Base-by-base conservation (phyloP, 2,888 invertebrate species). In the Nemotelus pantherinus region DNA sequence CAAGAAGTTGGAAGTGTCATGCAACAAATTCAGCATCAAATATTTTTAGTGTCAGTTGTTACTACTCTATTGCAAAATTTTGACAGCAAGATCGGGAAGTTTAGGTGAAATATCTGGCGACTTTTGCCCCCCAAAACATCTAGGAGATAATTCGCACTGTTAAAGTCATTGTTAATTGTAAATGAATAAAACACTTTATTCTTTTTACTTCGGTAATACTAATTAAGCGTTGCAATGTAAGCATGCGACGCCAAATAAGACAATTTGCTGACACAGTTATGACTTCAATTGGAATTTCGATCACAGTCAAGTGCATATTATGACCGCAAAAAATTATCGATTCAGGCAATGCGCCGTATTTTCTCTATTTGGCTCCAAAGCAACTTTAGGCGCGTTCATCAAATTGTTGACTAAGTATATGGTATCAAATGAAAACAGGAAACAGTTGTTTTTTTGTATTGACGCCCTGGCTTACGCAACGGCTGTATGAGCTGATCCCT, bases 241-340 rank as follows among this genome's bases (percentile, higher is more conserved):
- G 10, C 47, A n/a, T 70, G 70, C 43, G 53, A 4, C 55, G n/a
- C 47, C 50, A 10, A 64, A 44, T 64, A 44, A 67, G 7, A 43
- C 3, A 55, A 70, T 43, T n/a, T 55, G 55, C 70, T 55, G 70
- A 70, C 10, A 3, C 9, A 43, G 43, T 55, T 43, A 25, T 39
- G 9, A 43, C 45, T 74, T 57, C 74, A 47, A 63, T 74, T 63
- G 63, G 60, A 60, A 74, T 74, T 41, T 74, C 74, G 60, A 74
- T 74, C 74, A 74, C 74, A 74, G 74, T 74, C 74, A 74, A 74
- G 74, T 74, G 74, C 74, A 74, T 41, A 47, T 39, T 60, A 48
- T 63, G 74, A 74, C 74, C 48, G 74, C 60, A 74, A 74, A 45
- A 45, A 65, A 65, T 25, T 45, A 53, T 53, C 6, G 7, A 10